Conservation (phyloP, 1,140 invertebrate species). For the Phthorimaea operculella region DNA sequence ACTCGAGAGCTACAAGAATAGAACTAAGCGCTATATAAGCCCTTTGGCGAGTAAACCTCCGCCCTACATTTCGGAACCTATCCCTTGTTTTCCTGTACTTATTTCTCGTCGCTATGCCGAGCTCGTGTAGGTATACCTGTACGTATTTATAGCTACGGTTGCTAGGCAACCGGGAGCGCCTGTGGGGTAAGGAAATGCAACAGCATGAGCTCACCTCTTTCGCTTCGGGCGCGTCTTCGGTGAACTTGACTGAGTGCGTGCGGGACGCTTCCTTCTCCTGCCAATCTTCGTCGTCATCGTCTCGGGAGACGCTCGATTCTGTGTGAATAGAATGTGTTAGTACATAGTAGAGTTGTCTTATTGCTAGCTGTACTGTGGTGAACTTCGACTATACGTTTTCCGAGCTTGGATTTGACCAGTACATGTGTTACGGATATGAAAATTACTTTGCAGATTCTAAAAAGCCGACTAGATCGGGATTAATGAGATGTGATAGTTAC, state of each 20-base stretch:
- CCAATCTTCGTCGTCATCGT: constrained; percentile 77
- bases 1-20: constrained; percentile 52
- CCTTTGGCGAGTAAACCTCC: constrained; percentile 35
- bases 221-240: constrained; percentile 79
- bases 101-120: constrained; percentile 22
- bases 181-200: constrained; percentile 23
- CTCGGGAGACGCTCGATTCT: constrained; percentile 52
- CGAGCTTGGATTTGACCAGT: too few relatives aligned
- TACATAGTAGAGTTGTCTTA: background rate
- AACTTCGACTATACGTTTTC: too few relatives aligned
- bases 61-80: constrained; percentile 40
- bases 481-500: too few relatives aligned
- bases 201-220: constrained; percentile 75
- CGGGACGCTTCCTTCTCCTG: constrained; percentile 83
- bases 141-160: constrained; percentile 15
- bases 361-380: too few relatives aligned
- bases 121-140: constrained; percentile 24
- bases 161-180: background rate
- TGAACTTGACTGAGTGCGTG: constrained; percentile 90
- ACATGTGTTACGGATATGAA: too few relatives aligned
- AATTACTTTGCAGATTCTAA: too few relatives aligned
- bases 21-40: constrained; percentile 52
- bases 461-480: too few relatives aligned
- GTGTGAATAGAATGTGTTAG: constrained; percentile 3
- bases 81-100: constrained; percentile 24